Evolutionary conservation across 2,113 vertebrate genomes (phyloP), one percentile per base, ranked within the genome.

Genomic region (Actenoides lindsayi): DNA sequence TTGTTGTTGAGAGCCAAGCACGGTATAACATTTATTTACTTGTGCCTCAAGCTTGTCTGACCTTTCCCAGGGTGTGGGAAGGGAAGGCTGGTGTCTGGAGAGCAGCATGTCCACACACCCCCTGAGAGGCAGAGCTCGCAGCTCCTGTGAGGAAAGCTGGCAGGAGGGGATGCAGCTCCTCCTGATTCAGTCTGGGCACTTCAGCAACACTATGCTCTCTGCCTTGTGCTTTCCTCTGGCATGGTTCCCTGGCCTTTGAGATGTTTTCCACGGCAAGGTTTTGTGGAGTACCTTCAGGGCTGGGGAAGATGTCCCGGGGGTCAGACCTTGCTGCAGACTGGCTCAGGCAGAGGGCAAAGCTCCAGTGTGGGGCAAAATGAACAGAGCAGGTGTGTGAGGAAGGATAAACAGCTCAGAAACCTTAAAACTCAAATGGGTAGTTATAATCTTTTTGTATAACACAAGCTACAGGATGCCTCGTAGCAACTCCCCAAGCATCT

Each of bases 341-440:
- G 11, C 44, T 64, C 8, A 1, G 39, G 60, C 25, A 44, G 62
- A 71, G 44, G 50, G 33, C n/a, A 83, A 65, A 54, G 17, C 11
- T 73, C 28, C 10, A 20, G 17, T 4, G 7, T 73, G 20, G 10
- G 15, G 15, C 21, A 93, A 69, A 84, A 88, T 4, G 12, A 65
- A 69, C 1, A 2, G 39, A 71, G 50, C 4, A n/a, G n/a, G 41
- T 0, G 1, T 1, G 0, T 31, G 48, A 80, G 33, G 33, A 0
- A 71, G 30, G 67, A 39, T 20, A 92, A 89, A 67, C 21, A 7
- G 41, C 85, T 89, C 48, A 83, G 62, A 89, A 75, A 41, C 14
- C 17, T 91, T 73, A 48, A 82, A 60, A 30, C 62, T 39, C 11
- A 83, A 76, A 89, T 18, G 23, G n/a, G 9, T 37, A 21, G 42